phyloP scores from a whole-genome alignment of 2,113 vertebrate species.

The Camelus dromedarius region DNA sequence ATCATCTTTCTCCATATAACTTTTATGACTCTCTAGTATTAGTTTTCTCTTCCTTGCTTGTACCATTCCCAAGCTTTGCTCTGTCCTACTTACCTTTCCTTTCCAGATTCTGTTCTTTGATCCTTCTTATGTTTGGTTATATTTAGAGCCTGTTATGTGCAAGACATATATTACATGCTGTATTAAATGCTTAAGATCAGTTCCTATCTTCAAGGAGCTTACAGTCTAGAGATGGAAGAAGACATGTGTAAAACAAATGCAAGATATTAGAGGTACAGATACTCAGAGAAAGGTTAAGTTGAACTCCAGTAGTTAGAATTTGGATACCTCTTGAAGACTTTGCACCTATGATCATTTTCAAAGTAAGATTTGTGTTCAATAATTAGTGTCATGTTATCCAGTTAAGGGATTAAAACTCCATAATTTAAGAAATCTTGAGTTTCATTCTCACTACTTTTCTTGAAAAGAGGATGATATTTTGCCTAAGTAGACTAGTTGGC shows the following conservation, averaged over 20 bases:
- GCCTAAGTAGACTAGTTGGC: background rate
- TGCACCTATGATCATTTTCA: background rate
- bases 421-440: background rate
- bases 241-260: background rate
- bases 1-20: background rate
- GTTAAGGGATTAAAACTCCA: conserved; percentile 6
- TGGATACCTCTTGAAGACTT: background rate
- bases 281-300: background rate
- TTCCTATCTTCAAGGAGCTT: conserved; percentile 7
- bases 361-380: conserved; percentile 13
- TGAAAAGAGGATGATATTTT: conserved; percentile 20
- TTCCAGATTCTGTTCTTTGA: background rate
- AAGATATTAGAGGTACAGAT: background rate
- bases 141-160: background rate
- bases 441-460: background rate
- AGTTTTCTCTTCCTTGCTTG: background rate
- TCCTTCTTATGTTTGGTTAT: background rate
- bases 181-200: background rate
- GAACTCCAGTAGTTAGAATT: background rate
- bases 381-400: background rate
- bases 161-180: background rate
- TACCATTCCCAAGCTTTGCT: background rate
- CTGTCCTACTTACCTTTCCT: background rate
- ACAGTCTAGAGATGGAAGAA: background rate
- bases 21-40: background rate